Percentiles rank a stretch among this genome's conserved stretches.
These are phyloP conservation scores for Hippocampus zosterae DNA, from an alignment of 2,113 vertebrate species.

Conservation along the genomic window DNA sequence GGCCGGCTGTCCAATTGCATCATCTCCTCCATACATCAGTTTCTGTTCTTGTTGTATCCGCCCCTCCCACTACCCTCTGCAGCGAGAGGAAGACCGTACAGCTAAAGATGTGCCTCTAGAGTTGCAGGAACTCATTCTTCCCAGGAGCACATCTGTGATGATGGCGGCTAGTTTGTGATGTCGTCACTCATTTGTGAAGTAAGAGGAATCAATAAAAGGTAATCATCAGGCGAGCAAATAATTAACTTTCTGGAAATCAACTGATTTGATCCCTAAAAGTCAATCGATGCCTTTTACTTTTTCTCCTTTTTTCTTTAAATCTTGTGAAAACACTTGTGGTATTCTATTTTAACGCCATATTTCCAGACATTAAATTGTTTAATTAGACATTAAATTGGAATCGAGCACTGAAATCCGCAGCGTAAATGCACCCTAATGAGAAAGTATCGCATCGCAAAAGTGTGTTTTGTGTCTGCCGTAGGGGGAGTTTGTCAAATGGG, in stretches of 20 bases:
- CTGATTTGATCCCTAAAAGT: too few species aligned
- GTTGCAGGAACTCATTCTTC: too few species aligned
- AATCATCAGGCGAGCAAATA: too few species aligned
- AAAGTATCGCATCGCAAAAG: slow-evolving; percentile 11
- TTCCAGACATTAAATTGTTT: neutral
- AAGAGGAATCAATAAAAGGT: too few species aligned
- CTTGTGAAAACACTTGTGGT: too few species aligned
- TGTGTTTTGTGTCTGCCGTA: slow-evolving; percentile 34
- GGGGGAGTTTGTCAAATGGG: slow-evolving; percentile 30
- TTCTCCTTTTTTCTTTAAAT: too few species aligned
- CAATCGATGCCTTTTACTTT: too few species aligned
- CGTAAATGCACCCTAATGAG: slow-evolving; percentile 12
- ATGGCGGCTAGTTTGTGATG: too few species aligned
- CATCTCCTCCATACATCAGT: slow-evolving; percentile 55
- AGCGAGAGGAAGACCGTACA: slow-evolving; percentile 29
- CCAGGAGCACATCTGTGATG: too few species aligned
- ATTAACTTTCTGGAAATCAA: too few species aligned
- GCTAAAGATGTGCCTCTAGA: too few species aligned
- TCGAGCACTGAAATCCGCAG: neutral
- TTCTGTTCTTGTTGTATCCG: slow-evolving; percentile 19
- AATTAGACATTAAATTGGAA: neutral
- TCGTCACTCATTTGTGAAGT: too few species aligned
- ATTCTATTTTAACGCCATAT: neutral
- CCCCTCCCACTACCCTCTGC: neutral
- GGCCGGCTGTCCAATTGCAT: slow-evolving; percentile 45